A percentile compares a stretch with the other conserved stretches of the same genome.
Evolutionary conservation across 2,113 vertebrate genomes (phyloP).

Genomic region (Hemicordylus capensis): DNA sequence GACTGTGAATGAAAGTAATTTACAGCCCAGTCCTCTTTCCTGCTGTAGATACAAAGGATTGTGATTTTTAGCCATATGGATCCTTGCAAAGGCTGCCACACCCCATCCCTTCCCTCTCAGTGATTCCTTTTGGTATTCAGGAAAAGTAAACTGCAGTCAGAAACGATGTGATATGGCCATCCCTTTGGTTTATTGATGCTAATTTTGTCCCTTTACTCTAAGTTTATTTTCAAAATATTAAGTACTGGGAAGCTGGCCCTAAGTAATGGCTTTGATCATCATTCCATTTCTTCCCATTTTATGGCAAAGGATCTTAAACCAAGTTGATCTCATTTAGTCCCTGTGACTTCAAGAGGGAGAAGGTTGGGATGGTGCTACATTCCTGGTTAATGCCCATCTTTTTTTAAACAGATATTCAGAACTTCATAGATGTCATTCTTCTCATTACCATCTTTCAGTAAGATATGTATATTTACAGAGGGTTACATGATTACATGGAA

Average conservation of each 20-base stretch:
- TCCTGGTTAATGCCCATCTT: constrained; percentile 59
- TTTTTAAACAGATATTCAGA: constrained; percentile 58
- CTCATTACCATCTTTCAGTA: constrained; percentile 16
- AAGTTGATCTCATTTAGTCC: background rate
- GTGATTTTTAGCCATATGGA: constrained; percentile 69
- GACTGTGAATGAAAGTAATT: constrained; percentile 61
- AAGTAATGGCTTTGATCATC: constrained; percentile 44
- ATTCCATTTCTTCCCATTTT: background rate
- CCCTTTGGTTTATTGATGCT: constrained; percentile 65
- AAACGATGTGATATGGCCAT: constrained; percentile 61
- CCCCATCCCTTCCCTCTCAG: constrained; percentile 61
- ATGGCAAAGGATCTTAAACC: background rate
- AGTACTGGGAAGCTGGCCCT: constrained; percentile 58
- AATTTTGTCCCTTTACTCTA: constrained; percentile 52
- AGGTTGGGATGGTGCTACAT: constrained; percentile 47
- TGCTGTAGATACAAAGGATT: background rate
- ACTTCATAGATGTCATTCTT: constrained; percentile 42
- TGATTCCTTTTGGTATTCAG: constrained; percentile 72
- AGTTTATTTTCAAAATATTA: constrained; percentile 67
- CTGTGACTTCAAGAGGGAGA: background rate
- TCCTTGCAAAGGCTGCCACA: constrained; percentile 71
- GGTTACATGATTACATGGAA: background rate
- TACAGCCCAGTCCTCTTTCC: background rate
- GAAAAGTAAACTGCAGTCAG: constrained; percentile 76
- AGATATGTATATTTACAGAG: constrained; percentile 31